Base-by-base conservation (phyloP, 1,140 invertebrate species). In the Nymphalis io region DNA sequence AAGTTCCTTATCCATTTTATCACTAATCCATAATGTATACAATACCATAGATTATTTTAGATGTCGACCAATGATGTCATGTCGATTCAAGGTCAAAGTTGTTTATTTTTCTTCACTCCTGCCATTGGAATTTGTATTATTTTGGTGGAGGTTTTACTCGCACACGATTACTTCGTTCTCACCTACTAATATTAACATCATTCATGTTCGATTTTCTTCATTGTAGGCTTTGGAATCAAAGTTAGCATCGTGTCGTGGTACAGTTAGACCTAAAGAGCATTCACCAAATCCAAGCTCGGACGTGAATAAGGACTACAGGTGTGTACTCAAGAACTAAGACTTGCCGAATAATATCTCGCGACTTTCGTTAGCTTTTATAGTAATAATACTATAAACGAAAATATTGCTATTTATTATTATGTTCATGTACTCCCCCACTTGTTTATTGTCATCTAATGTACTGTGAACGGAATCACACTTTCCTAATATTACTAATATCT, bases 141-240 rank as follows among this genome's bases (percentile, higher is more conserved):
- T 80, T 59, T 70, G 77, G 79, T 53, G 72, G 59, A 51, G 46
- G 46, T 46, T 5, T 70, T 84, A 81, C 74, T 71, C 40, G 70
- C 68, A 76, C 71, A 46, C 60, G 73, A n/a, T 23, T 20, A 27
- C 51, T 55, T 81, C 75, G 64, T 18, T 68, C 40, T 83, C 82
- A 79, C 80, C 42, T 85, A 90, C 87, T 89, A 91, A 89, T 86
- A 85, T 82, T 84, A 90, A 89, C 81, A 83, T 83, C 87, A 87
- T 89, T 89, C 88, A 89, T 90, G 79, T 90, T 84, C 72, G 88
- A 75, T 91, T 92, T 92, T 90, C 85, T 89, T 88, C 84, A 86
- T 90, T 90, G 86, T 90, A 92, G 92, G 92, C 88, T 84, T 90
- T 92, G 91, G 92, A 92, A 92, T 92, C 92, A 87, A 92, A 92